These are phyloP conservation scores for Mallotus villosus DNA, from an alignment of 2,797 vertebrate genomes.

Conservation along the genomic window DNA sequence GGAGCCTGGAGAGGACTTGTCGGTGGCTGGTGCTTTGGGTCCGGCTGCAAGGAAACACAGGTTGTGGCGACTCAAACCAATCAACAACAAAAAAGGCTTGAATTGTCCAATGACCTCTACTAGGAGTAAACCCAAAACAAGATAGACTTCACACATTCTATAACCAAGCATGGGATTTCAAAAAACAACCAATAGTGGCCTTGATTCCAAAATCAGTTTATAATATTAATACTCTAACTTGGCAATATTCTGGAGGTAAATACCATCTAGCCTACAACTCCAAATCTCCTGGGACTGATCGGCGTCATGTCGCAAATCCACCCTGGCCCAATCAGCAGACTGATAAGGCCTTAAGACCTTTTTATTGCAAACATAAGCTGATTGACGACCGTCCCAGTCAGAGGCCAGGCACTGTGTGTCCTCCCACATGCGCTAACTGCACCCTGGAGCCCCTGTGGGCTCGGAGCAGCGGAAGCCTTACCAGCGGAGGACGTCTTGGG, in stretches of 20 bases:
- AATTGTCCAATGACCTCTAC: background rate
- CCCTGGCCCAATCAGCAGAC: background rate
- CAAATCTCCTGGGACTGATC: constrained; percentile 8
- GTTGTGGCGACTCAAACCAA: background rate
- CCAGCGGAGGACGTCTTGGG: constrained; percentile 75
- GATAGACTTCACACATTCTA: background rate
- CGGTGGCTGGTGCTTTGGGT: constrained; percentile 67
- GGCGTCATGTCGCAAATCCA: constrained; percentile 4
- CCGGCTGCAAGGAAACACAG: constrained; percentile 38
- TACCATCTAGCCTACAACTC: background rate
- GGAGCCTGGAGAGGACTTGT: constrained; percentile 73
- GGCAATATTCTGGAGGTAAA: constrained; percentile 8
- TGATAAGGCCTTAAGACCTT: background rate
- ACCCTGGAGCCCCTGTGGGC: background rate
- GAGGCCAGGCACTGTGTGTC: background rate
- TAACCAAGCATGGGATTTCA: no score
- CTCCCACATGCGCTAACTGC: background rate
- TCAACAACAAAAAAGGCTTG: background rate
- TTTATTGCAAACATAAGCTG: constrained; percentile 12
- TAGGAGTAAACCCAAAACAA: background rate
- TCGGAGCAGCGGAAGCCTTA: constrained; percentile 30
- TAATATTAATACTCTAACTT: constrained; percentile 8
- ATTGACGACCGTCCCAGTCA: constrained; percentile 4
- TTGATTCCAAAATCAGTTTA: constrained; percentile 3
- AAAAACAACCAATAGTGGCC: background rate